phyloP scores from a whole-genome alignment of 2,888 invertebrate genomes.

The Cryptosula pallasiana region DNA sequence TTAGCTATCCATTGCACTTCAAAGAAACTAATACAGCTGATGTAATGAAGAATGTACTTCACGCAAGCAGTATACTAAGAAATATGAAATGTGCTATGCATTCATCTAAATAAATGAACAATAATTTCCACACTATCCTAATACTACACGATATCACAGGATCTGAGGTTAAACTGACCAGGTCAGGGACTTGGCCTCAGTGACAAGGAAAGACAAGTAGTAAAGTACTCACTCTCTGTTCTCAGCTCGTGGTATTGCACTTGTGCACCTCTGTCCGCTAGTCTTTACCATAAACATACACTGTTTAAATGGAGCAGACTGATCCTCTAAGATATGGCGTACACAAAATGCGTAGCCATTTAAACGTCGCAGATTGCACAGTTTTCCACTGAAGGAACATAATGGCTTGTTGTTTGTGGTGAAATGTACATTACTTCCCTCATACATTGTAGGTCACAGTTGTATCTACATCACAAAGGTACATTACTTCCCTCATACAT shows the following conservation, averaged over 20 bases:
- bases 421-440: slow-evolving; percentile 57
- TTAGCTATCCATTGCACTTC: too few species aligned
- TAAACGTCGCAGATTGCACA: slow-evolving; percentile 59
- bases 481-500: slow-evolving; percentile 57
- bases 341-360: slow-evolving; percentile 73
- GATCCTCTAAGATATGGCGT: slow-evolving; percentile 77
- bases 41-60: too few species aligned
- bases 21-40: too few species aligned
- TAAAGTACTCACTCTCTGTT: slow-evolving; percentile 52
- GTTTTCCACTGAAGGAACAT: slow-evolving; percentile 54
- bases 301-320: slow-evolving; percentile 74
- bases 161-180: too few species aligned
- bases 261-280: slow-evolving; percentile 54
- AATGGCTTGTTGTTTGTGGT: slow-evolving; percentile 56
- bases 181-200: too few species aligned
- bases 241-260: slow-evolving; percentile 55
- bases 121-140: too few species aligned
- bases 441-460: slow-evolving; percentile 44
- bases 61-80: too few species aligned
- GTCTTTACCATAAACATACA: slow-evolving; percentile 64
- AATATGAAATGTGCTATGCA: too few species aligned
- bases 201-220: too few species aligned
- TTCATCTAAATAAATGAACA: too few species aligned
- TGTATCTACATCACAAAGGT: slow-evolving; percentile 30
- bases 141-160: too few species aligned